Evolutionary conservation across 2,113 vertebrate genomes (phyloP).

Genomic region (Suncus etruscus): DNA sequence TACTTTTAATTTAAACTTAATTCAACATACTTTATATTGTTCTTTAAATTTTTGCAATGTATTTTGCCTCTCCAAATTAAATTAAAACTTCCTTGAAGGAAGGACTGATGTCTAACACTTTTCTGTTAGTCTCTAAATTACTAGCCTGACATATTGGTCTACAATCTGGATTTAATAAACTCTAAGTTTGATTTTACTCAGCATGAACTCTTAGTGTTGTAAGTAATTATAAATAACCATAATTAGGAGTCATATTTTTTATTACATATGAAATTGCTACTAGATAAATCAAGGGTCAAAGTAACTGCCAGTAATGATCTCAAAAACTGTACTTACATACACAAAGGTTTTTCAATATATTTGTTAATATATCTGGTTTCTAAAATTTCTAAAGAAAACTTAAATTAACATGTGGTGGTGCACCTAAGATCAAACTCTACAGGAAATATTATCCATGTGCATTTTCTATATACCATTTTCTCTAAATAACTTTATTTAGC

Average conservation of each 20-base stretch:
- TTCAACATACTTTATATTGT: not conserved
- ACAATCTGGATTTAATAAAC: conserved; percentile 15
- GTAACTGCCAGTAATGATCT: not conserved
- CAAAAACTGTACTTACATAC: not conserved
- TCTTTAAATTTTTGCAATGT: not conserved
- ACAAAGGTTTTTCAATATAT: not conserved
- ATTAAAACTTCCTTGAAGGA: not conserved
- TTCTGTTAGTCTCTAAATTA: not conserved
- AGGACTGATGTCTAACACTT: not conserved
- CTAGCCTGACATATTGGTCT: not conserved
- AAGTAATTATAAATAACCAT: not conserved
- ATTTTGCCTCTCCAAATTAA: not conserved
- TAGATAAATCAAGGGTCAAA: not conserved
- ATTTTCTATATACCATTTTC: not conserved
- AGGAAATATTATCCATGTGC: conserved; percentile 18
- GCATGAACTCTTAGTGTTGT: not conserved
- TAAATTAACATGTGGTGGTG: conserved; percentile 34
- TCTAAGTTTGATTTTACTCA: conserved; percentile 14
- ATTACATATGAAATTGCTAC: not conserved
- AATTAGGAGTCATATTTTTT: conserved; percentile 10
- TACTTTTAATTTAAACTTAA: conserved; percentile 28
- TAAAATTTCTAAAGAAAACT: conserved; percentile 52
- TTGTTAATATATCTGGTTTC: conserved; percentile 10
- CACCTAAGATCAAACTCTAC: not conserved
- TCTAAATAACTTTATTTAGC: conserved; percentile 32